Conservation (phyloP, 2,888 invertebrate species). For the Lottia scabra region DNA sequence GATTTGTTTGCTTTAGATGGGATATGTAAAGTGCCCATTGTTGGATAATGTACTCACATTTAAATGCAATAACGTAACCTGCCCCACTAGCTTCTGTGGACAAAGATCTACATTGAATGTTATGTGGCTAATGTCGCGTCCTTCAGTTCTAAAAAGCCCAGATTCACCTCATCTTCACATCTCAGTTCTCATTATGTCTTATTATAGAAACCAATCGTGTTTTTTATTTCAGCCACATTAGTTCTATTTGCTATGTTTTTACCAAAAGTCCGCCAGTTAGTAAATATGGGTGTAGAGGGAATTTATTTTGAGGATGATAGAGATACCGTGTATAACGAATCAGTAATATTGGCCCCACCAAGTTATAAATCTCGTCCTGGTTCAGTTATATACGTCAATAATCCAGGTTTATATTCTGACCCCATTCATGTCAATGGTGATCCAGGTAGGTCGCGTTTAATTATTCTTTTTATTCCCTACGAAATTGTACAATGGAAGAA, state of each 20-base stretch:
- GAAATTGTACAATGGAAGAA: too few relatives aligned
- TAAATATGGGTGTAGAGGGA: constrained; percentile 91
- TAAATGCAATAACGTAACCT: too few relatives aligned
- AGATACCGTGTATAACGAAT: constrained; percentile 50
- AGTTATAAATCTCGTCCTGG: constrained; percentile 58
- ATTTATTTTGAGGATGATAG: constrained; percentile 64
- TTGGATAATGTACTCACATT: too few relatives aligned
- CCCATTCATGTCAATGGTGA: constrained; percentile 54
- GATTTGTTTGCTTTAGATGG: too few relatives aligned
- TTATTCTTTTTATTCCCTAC: too few relatives aligned
- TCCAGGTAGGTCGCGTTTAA: constrained; percentile 43
- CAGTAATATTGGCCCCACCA: constrained; percentile 59
- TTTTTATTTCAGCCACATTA: constrained; percentile 74
- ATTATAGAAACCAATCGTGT: background rate
- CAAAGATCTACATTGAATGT: too few relatives aligned
- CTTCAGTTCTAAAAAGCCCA: too few relatives aligned
- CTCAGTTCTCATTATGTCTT: background rate
- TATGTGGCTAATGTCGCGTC: too few relatives aligned
- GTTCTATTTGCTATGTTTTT: constrained; percentile 94
- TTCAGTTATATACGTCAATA: constrained; percentile 54
- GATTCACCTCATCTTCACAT: too few relatives aligned
- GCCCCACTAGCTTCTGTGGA: too few relatives aligned
- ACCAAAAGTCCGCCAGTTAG: constrained; percentile 85
- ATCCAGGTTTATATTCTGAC: constrained; percentile 51
- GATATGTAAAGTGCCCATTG: too few relatives aligned